Percentiles rank a stretch among this genome's conserved stretches.
Conservation (phyloP, 2,113 vertebrate species). For the Ranitomeya variabilis region DNA sequence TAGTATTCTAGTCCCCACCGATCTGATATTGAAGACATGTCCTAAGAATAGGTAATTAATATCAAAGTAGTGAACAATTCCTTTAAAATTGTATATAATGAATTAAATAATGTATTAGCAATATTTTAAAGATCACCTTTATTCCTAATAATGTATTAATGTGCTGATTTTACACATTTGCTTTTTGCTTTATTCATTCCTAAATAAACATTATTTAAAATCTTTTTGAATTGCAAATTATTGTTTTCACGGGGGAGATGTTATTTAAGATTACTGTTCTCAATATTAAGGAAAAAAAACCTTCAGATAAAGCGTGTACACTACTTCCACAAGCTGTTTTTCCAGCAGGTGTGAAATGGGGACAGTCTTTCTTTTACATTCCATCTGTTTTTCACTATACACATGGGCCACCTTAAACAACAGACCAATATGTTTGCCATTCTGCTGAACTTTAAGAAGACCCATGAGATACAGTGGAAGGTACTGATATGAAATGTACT, state of each 20-base stretch:
- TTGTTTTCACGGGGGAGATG: slow-evolving; percentile 28
- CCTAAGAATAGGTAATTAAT: too few species aligned
- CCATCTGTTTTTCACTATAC: slow-evolving; percentile 55
- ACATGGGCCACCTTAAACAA: slow-evolving; percentile 54
- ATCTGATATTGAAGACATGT: too few species aligned
- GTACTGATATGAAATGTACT: slow-evolving; percentile 42
- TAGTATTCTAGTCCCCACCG: too few species aligned
- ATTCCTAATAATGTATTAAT: neutral
- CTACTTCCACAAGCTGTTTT: slow-evolving; percentile 48
- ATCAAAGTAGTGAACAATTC: too few species aligned
- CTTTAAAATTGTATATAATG: neutral
- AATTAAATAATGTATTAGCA: neutral
- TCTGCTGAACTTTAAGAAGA: slow-evolving; percentile 53
- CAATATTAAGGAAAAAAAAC: slow-evolving; percentile 47
- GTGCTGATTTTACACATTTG: neutral
- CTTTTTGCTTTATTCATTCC: neutral
- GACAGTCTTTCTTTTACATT: slow-evolving; percentile 54
- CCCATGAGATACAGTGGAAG: slow-evolving; percentile 32
- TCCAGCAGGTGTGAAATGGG: slow-evolving; percentile 56
- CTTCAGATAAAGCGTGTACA: slow-evolving; percentile 31
- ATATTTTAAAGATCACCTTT: neutral
- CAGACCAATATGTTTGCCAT: slow-evolving; percentile 57
- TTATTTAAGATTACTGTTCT: slow-evolving; percentile 38
- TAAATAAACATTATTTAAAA: neutral
- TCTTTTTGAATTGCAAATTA: neutral